A percentile compares a stretch with the other conserved stretches of the same genome.
These are phyloP conservation scores for Drosophila lutescens DNA, from an alignment of 2,888 invertebrate genomes.

Conservation along the genomic window DNA sequence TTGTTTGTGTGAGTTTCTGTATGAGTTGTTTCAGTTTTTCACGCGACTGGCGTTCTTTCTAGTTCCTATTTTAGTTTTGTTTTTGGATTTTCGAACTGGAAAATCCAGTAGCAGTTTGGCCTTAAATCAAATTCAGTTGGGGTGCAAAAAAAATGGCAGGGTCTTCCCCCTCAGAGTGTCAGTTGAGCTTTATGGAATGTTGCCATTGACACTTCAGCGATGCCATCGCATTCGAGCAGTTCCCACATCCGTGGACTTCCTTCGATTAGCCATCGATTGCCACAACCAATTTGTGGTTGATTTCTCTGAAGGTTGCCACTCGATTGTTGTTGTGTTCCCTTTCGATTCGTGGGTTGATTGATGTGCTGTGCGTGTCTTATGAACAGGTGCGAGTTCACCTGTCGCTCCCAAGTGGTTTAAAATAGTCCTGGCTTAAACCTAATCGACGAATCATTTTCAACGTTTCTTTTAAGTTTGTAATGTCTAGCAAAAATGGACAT, in stretches of 20 bases:
- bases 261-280: constrained; percentile 75
- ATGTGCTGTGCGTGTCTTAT: constrained; percentile 14
- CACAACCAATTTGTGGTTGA: constrained; percentile 68
- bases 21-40: constrained; percentile 54
- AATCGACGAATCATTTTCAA: constrained; percentile 9
- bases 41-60: constrained; percentile 57
- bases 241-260: constrained; percentile 14
- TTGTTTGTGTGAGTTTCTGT: constrained; percentile 31
- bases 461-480: too few relatives aligned
- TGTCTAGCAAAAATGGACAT: too few relatives aligned
- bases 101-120: constrained; percentile 53
- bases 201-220: constrained; percentile 68
- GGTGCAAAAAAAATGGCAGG: neutral
- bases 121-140: constrained; percentile 72
- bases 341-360: constrained; percentile 32
- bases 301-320: constrained; percentile 63
- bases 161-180: constrained; percentile 30
- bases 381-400: constrained; percentile 12
- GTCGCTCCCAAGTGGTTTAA: constrained; percentile 22
- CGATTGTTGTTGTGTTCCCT: constrained; percentile 24
- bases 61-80: constrained; percentile 1
- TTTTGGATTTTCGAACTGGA: neutral
- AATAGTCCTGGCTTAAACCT: constrained; percentile 7
- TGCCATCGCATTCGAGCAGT: constrained; percentile 6
- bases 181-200: constrained; percentile 60